Evolutionary conservation across 37 sponge, comb jelly and placozoan species (phyloP), one percentile per base, ranked within the genome.

Genomic region (Halisarca cf. caerulea): DNA sequence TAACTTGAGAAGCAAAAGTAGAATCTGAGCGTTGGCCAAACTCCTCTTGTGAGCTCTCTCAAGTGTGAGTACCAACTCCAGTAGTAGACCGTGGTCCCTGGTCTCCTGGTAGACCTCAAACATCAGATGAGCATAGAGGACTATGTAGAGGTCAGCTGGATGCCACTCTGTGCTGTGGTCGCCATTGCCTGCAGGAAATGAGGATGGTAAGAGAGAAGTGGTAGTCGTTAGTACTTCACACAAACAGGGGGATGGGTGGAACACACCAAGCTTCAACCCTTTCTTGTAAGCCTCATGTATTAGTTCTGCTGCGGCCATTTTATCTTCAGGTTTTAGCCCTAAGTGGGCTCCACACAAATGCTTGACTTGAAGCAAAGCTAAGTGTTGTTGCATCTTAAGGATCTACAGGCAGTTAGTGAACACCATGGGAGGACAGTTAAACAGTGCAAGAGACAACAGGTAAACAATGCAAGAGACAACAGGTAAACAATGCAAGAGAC

Each of bases 51-150:
- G 38, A 7, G 82, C 89, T 23, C 38, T 32, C 61, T 92, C 90
- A 55, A 92, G 68, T 60, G 84, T 28, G 41, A 92, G 23, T 34
- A 81, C 66, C n/a, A 68, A 62, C 57, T 86, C 87, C 89, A 87
- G 86, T 36, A 92, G 60, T 25, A 58, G 45, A 25, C 47, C n/a
- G 7, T 38, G 37, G 86, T 74, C 45, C 87, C 88, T 41, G 80
- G 88, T 79, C n/a, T 89, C 88, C 28, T 73, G 58, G 75, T 77
- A 85, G 11, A 87, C 62, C 64, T 91, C 90, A 0, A 91, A 23
- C 79, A 85, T 33, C 18, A 95, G 53, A 36, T 92, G 95, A 21
- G 82, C 83, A 3, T 90, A 90, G 32, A 95, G 35, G 1, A 87
- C 47, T 54, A 62, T 59, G 77, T 89, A 95, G 69, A 79, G 73